Conservation (phyloP, 2,113 vertebrate genomes). For the Mirounga angustirostris region DNA sequence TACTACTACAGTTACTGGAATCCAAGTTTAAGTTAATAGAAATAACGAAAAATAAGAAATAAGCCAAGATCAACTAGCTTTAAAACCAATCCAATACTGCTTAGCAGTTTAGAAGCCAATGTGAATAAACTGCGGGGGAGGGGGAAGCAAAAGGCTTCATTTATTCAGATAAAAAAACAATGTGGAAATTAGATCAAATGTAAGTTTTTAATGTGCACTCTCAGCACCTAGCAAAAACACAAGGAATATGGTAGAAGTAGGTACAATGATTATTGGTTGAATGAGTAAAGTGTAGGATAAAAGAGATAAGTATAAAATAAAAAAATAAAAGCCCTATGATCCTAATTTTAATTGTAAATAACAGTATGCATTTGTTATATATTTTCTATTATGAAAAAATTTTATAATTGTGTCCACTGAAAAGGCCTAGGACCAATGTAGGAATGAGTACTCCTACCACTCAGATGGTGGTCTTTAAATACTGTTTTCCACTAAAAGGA, state of each 20-base stretch:
- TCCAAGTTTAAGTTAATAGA: constrained; percentile 34
- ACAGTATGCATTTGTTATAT: not conserved
- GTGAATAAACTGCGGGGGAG: not conserved
- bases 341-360: not conserved
- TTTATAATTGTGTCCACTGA: not conserved
- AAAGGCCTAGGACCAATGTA: not conserved
- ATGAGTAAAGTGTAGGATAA: not conserved
- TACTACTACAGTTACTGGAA: not conserved
- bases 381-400: not conserved
- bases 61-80: not conserved
- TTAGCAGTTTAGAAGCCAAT: constrained; percentile 39
- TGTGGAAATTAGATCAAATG: not conserved
- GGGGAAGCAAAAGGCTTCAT: not conserved
- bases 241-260: not conserved
- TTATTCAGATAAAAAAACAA: constrained; percentile 12
- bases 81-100: constrained; percentile 38
- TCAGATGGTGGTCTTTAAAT: not conserved
- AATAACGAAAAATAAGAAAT: constrained; percentile 32
- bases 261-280: not conserved
- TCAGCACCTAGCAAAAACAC: not conserved
- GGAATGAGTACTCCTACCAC: not conserved
- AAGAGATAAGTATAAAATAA: constrained; percentile 6
- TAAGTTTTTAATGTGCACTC: constrained; percentile 9
- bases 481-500: not conserved
- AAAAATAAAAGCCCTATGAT: not conserved